phyloP scores from a whole-genome alignment of 1,140 invertebrate genomes.

The Amyelois transitella region DNA sequence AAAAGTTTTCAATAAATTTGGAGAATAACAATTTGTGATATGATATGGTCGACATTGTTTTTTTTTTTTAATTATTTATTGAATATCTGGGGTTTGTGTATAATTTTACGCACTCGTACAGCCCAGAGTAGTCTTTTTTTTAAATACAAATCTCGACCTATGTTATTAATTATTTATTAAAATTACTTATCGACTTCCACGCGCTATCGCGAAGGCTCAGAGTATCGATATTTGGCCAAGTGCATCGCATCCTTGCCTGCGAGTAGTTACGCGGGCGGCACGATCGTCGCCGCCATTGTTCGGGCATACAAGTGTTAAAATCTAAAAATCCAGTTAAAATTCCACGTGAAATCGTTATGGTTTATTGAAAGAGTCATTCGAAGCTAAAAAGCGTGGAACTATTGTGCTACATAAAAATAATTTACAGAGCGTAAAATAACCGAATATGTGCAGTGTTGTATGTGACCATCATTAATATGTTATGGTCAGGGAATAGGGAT shows the following conservation, averaged over 20 bases:
- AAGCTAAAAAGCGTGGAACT: constrained; percentile 23
- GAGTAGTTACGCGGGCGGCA: neutral
- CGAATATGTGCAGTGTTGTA: neutral
- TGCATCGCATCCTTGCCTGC: neutral
- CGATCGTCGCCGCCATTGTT: neutral
- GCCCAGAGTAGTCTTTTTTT: no score
- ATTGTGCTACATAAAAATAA: constrained; percentile 11
- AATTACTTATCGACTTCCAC: neutral
- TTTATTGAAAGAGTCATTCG: constrained; percentile 12
- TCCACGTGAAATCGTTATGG: neutral
- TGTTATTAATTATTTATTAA: no score
- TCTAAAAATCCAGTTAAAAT: neutral
- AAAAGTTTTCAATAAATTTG: no score
- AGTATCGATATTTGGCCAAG: neutral
- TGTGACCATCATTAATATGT: neutral
- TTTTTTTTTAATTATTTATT: no score
- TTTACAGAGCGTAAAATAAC: constrained; percentile 28
- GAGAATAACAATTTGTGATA: no score
- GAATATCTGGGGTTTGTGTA: no score
- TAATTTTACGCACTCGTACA: no score
- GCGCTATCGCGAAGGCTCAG: neutral
- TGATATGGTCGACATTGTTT: no score
- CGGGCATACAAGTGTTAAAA: neutral
- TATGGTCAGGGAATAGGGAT: neutral
- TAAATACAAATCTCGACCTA: no score